phyloP scores from a whole-genome alignment of 2,888 invertebrate genomes.

The Heteromurus nitidus region DNA sequence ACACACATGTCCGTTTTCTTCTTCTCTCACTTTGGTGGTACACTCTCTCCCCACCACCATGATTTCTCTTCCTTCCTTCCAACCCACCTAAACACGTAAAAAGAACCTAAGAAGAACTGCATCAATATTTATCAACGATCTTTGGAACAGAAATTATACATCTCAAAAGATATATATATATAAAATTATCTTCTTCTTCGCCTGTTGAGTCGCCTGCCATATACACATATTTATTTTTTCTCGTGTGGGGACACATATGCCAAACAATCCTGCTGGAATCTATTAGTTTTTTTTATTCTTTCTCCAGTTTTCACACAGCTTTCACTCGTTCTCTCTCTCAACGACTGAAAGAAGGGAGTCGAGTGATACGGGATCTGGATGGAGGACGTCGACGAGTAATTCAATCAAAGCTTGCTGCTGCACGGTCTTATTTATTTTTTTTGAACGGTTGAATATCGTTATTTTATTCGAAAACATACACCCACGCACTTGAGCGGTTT shows the following conservation, averaged over 20 bases:
- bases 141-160: no score
- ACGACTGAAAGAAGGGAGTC: neutral
- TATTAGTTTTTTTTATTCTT: no score
- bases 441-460: neutral
- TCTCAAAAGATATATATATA: no score
- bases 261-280: constrained; percentile 2
- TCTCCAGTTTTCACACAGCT: constrained; percentile 4
- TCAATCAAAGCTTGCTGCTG: neutral
- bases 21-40: no score
- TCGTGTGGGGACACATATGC: neutral
- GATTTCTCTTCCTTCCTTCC: no score
- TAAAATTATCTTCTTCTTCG: neutral
- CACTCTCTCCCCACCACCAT: no score
- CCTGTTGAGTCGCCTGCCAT: constrained; percentile 12
- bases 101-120: no score
- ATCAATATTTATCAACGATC: no score
- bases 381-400: neutral
- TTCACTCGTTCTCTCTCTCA: neutral
- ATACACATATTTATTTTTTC: neutral
- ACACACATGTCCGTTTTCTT: no score
- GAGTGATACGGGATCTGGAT: neutral
- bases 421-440: neutral
- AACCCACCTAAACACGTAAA: no score
- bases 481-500: no score
- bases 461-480: no score